phyloP scores from a whole-genome alignment of 2,888 invertebrate genomes.

The Morpho achilles region DNA sequence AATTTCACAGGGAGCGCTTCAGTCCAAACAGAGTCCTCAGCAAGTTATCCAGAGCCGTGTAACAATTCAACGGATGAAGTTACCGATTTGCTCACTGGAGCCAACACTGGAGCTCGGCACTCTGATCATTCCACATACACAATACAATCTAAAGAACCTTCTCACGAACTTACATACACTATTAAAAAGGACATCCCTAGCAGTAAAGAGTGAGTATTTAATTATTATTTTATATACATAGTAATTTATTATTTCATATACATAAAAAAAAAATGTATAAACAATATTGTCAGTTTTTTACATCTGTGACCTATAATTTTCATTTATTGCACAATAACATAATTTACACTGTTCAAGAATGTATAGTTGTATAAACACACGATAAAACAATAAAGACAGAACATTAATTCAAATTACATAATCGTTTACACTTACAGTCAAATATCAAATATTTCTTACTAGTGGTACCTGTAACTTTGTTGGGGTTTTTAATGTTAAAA shows the following conservation, averaged over 20 bases:
- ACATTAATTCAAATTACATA: too few species aligned
- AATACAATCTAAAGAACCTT: conserved; percentile 38
- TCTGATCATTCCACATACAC: conserved; percentile 49
- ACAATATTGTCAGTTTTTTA: not conserved
- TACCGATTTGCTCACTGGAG: conserved; percentile 53
- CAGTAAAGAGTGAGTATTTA: conserved; percentile 54
- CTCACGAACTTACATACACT: conserved; percentile 50
- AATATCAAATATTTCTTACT: not conserved
- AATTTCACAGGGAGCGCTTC: conserved; percentile 54
- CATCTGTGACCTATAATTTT: too few species aligned
- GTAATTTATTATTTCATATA: not conserved
- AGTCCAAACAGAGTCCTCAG: conserved; percentile 62
- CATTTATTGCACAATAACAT: too few species aligned
- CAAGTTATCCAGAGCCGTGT: conserved; percentile 70
- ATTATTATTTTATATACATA: too few species aligned
- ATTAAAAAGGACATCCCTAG: conserved; percentile 48
- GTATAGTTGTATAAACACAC: too few species aligned
- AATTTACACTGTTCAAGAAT: too few species aligned
- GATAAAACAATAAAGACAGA: too few species aligned
- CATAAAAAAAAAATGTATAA: conserved; percentile 13
- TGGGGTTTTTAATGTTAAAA: too few species aligned
- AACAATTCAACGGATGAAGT: conserved; percentile 64
- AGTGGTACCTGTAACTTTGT: not conserved
- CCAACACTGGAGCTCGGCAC: conserved; percentile 31
- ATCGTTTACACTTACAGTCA: not conserved